Evolutionary conservation across 2,113 vertebrate genomes (phyloP).

Genomic region (Bujurquina vittata): DNA sequence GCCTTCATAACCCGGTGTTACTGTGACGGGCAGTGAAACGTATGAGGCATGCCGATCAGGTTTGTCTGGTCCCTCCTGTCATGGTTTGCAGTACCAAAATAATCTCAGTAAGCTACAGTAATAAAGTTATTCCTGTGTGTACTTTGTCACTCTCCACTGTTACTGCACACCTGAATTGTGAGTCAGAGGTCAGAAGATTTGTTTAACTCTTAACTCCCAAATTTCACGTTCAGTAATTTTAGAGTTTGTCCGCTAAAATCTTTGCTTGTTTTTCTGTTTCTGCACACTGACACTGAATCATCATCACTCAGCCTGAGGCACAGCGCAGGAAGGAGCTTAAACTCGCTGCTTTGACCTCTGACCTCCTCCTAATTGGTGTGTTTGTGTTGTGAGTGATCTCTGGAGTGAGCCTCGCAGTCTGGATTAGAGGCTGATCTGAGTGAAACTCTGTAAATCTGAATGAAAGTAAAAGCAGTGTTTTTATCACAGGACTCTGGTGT

Average conservation of each 20-base stretch:
- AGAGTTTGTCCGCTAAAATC: background rate
- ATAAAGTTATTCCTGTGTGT: background rate
- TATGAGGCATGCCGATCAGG: background rate
- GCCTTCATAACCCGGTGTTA: background rate
- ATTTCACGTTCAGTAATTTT: background rate
- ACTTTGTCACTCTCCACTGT: background rate
- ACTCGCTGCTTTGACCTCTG: slow-evolving; percentile 7
- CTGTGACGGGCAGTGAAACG: background rate
- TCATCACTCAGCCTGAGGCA: background rate
- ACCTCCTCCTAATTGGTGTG: slow-evolving; percentile 11
- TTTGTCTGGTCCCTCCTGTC: background rate
- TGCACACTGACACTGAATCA: background rate
- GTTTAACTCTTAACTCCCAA: background rate
- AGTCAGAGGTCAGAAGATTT: background rate
- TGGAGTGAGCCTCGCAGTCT: background rate
- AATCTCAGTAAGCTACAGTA: background rate
- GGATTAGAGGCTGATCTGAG: background rate
- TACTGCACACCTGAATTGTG: background rate
- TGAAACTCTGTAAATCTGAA: background rate
- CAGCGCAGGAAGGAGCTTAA: slow-evolving; percentile 9
- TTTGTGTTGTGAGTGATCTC: background rate
- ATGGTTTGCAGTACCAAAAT: background rate
- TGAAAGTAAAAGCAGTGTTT: background rate
- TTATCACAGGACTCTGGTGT: background rate
- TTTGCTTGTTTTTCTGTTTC: background rate